Conservation (phyloP, 37 sponge, comb jelly and placozoan species). For the Oscarella lobularis region DNA sequence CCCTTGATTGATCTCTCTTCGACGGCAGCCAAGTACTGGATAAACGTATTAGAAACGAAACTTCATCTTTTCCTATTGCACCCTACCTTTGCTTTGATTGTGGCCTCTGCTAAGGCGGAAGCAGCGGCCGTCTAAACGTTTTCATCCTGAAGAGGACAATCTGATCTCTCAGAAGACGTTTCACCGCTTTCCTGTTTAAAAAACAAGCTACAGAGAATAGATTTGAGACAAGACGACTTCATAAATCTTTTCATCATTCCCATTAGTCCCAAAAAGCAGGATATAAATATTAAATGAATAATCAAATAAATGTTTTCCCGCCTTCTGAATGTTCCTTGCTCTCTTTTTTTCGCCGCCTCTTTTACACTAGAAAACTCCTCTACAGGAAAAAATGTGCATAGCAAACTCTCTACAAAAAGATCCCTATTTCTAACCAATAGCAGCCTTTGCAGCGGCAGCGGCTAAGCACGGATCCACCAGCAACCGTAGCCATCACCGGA, state of each 20-base stretch:
- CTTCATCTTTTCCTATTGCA: neutral
- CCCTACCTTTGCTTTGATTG: conserved; percentile 79
- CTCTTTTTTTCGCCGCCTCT: conserved; percentile 32
- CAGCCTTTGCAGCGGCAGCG: conserved; percentile 90
- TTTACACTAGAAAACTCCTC: conserved; percentile 82
- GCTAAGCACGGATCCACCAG: conserved; percentile 97
- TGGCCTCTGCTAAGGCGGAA: conserved; percentile 74
- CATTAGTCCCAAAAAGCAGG: neutral
- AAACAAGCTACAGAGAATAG: too few species aligned
- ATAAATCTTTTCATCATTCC: too few species aligned
- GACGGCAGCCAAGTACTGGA: conserved; percentile 62
- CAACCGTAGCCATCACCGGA: conserved; percentile 98
- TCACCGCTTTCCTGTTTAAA: too few species aligned
- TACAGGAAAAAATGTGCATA: neutral
- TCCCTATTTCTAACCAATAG: conserved; percentile 40
- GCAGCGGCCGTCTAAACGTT: conserved; percentile 78
- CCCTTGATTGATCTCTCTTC: conserved; percentile 88
- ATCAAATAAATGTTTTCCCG: neutral
- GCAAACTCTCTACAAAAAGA: neutral
- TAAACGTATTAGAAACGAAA: neutral
- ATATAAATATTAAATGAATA: neutral
- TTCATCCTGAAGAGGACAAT: conserved; percentile 41
- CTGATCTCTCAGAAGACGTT: neutral
- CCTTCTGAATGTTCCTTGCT: neutral
- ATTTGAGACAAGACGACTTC: too few species aligned